These are phyloP conservation scores for Drosophila neonasuta DNA, from an alignment of 2,888 invertebrate genomes.

Conservation along the genomic window DNA sequence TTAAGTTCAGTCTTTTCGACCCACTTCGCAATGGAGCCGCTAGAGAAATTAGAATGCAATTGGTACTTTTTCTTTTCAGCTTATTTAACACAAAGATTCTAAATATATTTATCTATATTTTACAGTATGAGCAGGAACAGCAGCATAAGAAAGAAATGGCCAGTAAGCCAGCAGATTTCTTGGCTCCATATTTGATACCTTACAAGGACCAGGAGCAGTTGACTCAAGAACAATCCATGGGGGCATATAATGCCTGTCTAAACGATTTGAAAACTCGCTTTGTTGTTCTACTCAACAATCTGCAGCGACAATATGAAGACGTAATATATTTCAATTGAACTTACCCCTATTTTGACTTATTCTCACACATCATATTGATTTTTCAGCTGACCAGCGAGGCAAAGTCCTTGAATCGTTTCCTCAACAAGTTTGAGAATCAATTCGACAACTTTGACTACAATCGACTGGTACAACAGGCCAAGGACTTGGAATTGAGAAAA, in stretches of 20 bases:
- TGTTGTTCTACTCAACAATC: conserved; percentile 85
- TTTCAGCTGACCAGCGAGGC: conserved; percentile 78
- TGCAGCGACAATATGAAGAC: conserved; percentile 87
- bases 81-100: not conserved
- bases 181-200: conserved; percentile 85
- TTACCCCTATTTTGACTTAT: no score
- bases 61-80: conserved; percentile 77
- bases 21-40: conserved; percentile 84
- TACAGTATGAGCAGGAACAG: conserved; percentile 75
- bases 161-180: conserved; percentile 84
- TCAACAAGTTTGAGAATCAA: conserved; percentile 80
- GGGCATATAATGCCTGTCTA: conserved; percentile 83
- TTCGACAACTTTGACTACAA: conserved; percentile 80
- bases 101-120: not conserved
- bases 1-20: conserved; percentile 84
- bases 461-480: conserved; percentile 77
- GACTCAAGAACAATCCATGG: conserved; percentile 72
- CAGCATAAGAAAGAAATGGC: conserved; percentile 83
- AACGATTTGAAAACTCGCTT: conserved; percentile 86
- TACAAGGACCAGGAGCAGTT: conserved; percentile 74
- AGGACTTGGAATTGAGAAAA: conserved; percentile 79
- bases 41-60: conserved; percentile 82
- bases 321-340: conserved; percentile 77
- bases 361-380: not conserved
- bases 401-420: conserved; percentile 78